A percentile compares a stretch with the other conserved stretches of the same genome.
phyloP scores from a whole-genome alignment of 2,888 invertebrate genomes.

The Agrilus mali region DNA sequence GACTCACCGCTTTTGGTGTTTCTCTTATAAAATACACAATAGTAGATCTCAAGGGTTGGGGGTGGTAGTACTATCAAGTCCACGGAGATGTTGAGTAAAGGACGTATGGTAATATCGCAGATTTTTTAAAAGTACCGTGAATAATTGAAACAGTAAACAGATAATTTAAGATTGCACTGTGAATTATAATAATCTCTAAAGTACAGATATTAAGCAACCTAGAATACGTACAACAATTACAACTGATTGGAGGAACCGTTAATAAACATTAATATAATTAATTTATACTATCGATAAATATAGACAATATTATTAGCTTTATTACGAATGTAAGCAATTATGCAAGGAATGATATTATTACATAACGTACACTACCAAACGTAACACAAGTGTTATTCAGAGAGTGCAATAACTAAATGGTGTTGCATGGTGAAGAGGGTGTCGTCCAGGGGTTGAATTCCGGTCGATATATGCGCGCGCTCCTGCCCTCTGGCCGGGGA shows the following conservation, averaged over 20 bases:
- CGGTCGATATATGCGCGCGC: constrained; percentile 35
- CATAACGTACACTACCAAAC: constrained; percentile 46
- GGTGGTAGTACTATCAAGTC: too few species aligned
- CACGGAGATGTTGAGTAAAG: too few species aligned
- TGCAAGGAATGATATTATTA: constrained; percentile 40
- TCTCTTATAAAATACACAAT: too few species aligned
- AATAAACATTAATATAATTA: constrained; percentile 32
- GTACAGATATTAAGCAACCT: constrained; percentile 33
- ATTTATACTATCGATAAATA: constrained; percentile 35
- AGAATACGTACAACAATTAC: constrained; percentile 27
- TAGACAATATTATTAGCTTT: constrained; percentile 36
- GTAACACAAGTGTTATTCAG: constrained; percentile 50
- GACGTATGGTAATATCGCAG: too few species aligned
- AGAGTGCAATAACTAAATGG: constrained; percentile 52
- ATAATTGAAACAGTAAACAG: too few species aligned
- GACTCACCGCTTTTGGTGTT: too few species aligned
- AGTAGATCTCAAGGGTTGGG: too few species aligned
- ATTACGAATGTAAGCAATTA: constrained; percentile 37
- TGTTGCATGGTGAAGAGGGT: constrained; percentile 39
- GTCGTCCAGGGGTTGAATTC: constrained; percentile 36
- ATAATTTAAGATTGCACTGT: constrained; percentile 7
- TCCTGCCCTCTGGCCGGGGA: constrained; percentile 25
- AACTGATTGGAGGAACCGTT: constrained; percentile 30
- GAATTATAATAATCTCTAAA: constrained; percentile 30
- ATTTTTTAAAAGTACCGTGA: too few species aligned